Base-by-base conservation (phyloP, 2,888 invertebrate genomes). In the Thera obeliscata region DNA sequence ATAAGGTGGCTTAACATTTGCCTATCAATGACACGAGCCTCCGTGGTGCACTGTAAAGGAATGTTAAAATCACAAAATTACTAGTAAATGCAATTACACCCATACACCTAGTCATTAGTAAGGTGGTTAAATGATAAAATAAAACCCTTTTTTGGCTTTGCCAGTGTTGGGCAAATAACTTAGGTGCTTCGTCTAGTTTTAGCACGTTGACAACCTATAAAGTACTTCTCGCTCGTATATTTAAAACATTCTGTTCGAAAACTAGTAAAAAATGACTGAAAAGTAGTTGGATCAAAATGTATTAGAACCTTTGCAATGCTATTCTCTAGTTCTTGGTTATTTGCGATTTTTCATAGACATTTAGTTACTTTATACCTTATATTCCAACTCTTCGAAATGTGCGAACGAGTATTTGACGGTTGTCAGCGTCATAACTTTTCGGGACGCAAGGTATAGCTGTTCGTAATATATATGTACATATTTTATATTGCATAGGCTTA, bases 31-130 rank as follows among this genome's bases (percentile, higher is more conserved):
- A 80, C 81, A 84, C 81, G 71, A 69, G 64, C 74, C 69, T 72
- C 66, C 67, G 74, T 77, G 78, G 81, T 79, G 79, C 78, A 81
- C 78, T 60, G 35, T 3, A 56, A 77, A 75, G 87, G 87, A 87
- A 87, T 87, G 87, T 85, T 78, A 67, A 77, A 71, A 84, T 81
- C 81, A 84, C 83, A 83, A 73, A 75, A 70, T 58, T 63, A 57
- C 7, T 66, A 72, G 63, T 75, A 77, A 77, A 77, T 76, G 76
- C 76, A 71, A 48, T 48, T 54, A 46, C 3, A 41, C 7, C n/a
- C 7, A 33, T 54, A 58, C 35, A 7, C 33, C 5, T 57, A 46
- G 46, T 33, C 43, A 7, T 46, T 6, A 38, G 38, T 38, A 38
- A 38, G 3, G 9, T 46, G 8, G 43, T 9, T 46, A 46, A 41